phyloP scores from a whole-genome alignment of 92 coral and sea anemone genomes.

The Phenganax stokvisi region DNA sequence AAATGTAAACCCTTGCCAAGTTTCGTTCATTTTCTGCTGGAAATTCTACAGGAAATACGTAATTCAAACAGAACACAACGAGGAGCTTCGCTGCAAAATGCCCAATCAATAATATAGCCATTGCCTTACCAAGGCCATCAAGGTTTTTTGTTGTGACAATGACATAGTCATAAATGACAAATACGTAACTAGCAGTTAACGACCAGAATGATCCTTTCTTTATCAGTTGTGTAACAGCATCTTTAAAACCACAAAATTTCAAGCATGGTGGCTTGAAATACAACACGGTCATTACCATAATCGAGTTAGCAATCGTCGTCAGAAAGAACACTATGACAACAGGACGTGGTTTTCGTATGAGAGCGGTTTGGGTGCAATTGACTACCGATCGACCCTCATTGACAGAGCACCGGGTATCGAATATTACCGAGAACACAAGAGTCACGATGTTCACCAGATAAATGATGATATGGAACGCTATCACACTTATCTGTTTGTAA shows the following conservation, averaged over 20 bases:
- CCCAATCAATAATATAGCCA: not conserved
- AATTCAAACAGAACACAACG: conserved; percentile 1
- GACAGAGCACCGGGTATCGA: conserved; percentile 11
- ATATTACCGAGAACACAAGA: not conserved
- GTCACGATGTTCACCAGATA: not conserved
- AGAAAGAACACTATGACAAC: not conserved
- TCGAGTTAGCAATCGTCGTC: not conserved
- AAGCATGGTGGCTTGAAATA: conserved; percentile 5
- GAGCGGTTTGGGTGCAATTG: conserved; percentile 8
- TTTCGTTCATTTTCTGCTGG: not conserved
- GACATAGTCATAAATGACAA: not conserved
- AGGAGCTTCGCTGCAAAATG: not conserved
- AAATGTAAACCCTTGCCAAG: not conserved
- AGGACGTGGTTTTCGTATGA: not conserved
- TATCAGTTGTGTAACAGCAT: not conserved
- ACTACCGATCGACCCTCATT: not conserved
- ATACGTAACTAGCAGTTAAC: not conserved
- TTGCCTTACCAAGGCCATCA: not conserved
- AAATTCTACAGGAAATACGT: conserved; percentile 2
- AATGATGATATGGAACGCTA: conserved; percentile 8
- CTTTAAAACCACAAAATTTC: conserved; percentile 15
- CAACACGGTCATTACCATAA: not conserved
- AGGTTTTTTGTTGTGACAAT: not conserved
- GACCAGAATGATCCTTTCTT: conserved; percentile 21
- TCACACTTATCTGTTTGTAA: not conserved